Base-by-base conservation (phyloP, 2,888 invertebrate genomes). In the Halocaridina rubra region DNA sequence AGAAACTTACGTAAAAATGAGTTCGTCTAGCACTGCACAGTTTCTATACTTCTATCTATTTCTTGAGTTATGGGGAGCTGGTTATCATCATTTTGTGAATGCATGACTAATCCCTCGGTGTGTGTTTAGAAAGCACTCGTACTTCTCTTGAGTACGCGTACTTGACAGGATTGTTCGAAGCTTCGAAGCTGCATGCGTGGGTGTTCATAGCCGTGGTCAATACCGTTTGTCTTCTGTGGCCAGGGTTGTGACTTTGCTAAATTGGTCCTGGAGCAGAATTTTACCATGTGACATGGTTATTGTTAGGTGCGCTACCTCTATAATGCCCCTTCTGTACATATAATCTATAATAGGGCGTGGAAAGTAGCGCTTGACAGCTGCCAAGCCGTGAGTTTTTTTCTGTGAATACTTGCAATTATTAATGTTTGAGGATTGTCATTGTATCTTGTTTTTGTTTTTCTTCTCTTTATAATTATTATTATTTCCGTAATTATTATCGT, bases 1-100 rank as follows among this genome's bases (percentile, higher is more conserved):
- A 99, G 93, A 98, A 98, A 92, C 94, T 99, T 89, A 97, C 97
- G 92, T 98, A 95, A 88, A 78, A 86, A 39, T 29, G 19, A 61
- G 82, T 57, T 27, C 22, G 39, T 29, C 33, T 82, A 82, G 82
- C 77, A 39, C 57, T 71, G 77, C 82, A 76, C 81, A 82, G 69
- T 81, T 81, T 53, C 67, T 64, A 57, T 64, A 53, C 71, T 24
- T 71, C 19, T 19, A 69, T 27, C n/a, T n/a, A n/a, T n/a, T n/a
- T n/a, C n/a, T n/a, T n/a, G n/a, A n/a, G n/a, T n/a, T n/a, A n/a
- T 57, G 30, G 32, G 57, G 80, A 71, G 30, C 33, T 77, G 39
- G 80, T 46, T 57, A 57, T 53, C 19, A 69, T 71, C 71, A 39
- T 53, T 46, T 24, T 53, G 27, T 71, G 30, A 53, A n/a, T n/a